Percentiles rank a stretch among this genome's conserved stretches.
phyloP scores from a whole-genome alignment of 2,888 invertebrate genomes.

The Physocephala rufipes region DNA sequence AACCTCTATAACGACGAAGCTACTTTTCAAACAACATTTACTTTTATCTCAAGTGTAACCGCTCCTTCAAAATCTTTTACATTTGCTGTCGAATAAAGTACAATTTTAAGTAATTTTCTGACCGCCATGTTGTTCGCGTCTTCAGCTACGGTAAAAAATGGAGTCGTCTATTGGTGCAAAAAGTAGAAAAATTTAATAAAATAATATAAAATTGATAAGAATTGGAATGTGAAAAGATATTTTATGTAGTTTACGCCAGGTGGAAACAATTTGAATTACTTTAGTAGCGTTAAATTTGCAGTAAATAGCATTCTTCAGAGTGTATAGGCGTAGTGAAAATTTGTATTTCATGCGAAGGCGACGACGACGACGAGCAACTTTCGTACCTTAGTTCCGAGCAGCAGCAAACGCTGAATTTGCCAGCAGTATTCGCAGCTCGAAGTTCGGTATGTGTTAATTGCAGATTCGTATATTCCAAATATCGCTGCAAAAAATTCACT shows the following conservation, averaged over 20 bases:
- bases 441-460: slow-evolving; percentile 31
- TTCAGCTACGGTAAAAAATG: slow-evolving; percentile 51
- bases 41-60: not conserved
- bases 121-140: slow-evolving; percentile 52
- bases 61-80: slow-evolving; percentile 17
- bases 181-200: slow-evolving; percentile 56
- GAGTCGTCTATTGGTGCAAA: slow-evolving; percentile 51
- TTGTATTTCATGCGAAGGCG: slow-evolving; percentile 52
- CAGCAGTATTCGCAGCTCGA: slow-evolving; percentile 26
- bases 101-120: slow-evolving; percentile 39
- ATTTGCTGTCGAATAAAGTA: slow-evolving; percentile 20
- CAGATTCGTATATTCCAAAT: slow-evolving; percentile 22
- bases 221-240: slow-evolving; percentile 51
- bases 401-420: slow-evolving; percentile 35
- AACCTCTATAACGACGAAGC: too few species aligned
- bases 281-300: not conserved
- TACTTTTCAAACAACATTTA: too few species aligned
- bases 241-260: slow-evolving; percentile 42
- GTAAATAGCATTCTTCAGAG: slow-evolving; percentile 29
- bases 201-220: slow-evolving; percentile 52
- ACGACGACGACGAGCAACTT: slow-evolving; percentile 52
- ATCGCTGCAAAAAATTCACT: slow-evolving; percentile 16
- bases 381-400: slow-evolving; percentile 48
- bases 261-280: slow-evolving; percentile 44
- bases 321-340: slow-evolving; percentile 43